Evolutionary conservation across 2,113 vertebrate species (phyloP).

Genomic region (Rattus rattus): DNA sequence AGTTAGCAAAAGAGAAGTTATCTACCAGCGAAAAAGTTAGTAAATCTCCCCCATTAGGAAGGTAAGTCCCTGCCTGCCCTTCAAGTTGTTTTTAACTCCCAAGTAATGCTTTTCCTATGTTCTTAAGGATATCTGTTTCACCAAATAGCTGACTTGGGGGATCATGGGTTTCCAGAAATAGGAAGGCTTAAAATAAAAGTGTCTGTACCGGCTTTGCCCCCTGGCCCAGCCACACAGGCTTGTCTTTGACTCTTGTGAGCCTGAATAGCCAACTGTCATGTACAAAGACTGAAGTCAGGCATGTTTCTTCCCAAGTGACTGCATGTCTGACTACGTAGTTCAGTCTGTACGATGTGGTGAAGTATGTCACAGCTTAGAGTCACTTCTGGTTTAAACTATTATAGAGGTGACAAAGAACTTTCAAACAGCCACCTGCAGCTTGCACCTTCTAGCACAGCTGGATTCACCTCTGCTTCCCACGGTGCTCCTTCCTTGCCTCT

Average conservation of each 20-base stretch:
- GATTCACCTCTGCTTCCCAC: background rate
- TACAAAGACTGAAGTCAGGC: background rate
- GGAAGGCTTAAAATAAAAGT: background rate
- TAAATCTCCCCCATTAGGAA: slow-evolving; percentile 81
- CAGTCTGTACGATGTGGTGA: fast-evolving
- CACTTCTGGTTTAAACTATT: fast-evolving
- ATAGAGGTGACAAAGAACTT: background rate
- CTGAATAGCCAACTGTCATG: background rate
- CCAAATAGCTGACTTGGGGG: background rate
- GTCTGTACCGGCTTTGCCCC: background rate
- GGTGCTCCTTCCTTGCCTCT: background rate
- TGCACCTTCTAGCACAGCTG: background rate
- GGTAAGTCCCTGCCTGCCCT: slow-evolving; percentile 80
- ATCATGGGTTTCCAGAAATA: background rate
- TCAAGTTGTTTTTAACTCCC: slow-evolving; percentile 57
- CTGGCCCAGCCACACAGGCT: background rate
- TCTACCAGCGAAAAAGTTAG: slow-evolving; percentile 79
- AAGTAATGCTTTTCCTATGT: background rate
- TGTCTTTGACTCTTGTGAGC: background rate
- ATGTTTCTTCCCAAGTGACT: background rate
- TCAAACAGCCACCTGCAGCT: background rate
- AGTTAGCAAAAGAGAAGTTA: slow-evolving; percentile 81
- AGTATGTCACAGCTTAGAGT: background rate
- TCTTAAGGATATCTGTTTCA: background rate
- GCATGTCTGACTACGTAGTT: background rate